Base-by-base conservation (phyloP, 2,113 vertebrate genomes). In the Vicugna pacos region DNA sequence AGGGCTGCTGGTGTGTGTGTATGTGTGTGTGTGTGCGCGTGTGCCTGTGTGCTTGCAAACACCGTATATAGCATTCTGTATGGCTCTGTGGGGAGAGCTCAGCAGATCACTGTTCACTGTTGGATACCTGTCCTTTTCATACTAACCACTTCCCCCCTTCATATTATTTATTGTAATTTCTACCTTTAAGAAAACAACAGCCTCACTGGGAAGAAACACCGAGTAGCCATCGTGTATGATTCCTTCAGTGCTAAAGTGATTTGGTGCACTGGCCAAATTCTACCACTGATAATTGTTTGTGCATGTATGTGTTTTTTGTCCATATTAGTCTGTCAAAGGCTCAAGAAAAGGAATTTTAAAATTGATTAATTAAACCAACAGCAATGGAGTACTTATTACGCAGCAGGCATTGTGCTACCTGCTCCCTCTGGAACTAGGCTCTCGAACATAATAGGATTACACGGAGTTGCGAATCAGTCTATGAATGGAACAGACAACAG, bases 301-400 rank as follows among this genome's bases (percentile, higher is more conserved):
- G 32, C 38, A 42, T n/a, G 17, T 60, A 16, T 89, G 24, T 95
- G 58, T 81, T 89, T 86, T 54, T 87, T 95, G 30, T 70, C 24
- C 24, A 83, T 62, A 83, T 35, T 56, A 82, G 38, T 72, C 65
- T 88, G n/a, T n/a, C 48, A n/a, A 64, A n/a, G 62, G 14, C 46
- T 95, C 12, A 60, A 91, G 58, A 73, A 70, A 24, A 83, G 12
- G 17, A 88, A 54, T 65, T 8, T 17, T 72, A 32, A 83, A 75
- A 60, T 48, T 75, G 50, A 60, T 89, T 38, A 79, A 67, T 72
- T 67, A 73, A 95, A 62, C 30, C 69, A 89, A 93, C 7, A 58
- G 42, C 35, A 89, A 28, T 19, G 2, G 52, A 73, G 56, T 58
- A 26, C 35, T 89, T 58, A 85, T 24, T 26, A 60, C n/a, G 30